phyloP scores from a whole-genome alignment of 2,888 invertebrate genomes.

The Malachius bipustulatus region DNA sequence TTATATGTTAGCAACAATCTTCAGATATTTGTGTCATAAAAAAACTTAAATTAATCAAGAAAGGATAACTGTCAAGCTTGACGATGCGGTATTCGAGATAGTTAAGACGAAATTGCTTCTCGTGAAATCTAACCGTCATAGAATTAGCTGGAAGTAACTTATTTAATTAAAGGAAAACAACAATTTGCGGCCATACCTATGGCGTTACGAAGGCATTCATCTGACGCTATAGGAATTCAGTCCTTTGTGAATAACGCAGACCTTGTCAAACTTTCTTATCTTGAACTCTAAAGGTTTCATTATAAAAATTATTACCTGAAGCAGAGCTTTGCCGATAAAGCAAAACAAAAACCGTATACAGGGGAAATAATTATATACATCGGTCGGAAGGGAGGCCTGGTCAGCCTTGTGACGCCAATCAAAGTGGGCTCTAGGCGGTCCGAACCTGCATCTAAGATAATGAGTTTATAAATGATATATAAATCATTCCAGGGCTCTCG shows the following conservation, averaged over 20 bases:
- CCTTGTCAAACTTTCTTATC: slow-evolving; percentile 23
- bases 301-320: slow-evolving; percentile 28
- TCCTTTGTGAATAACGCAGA: slow-evolving; percentile 11
- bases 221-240: slow-evolving; percentile 5
- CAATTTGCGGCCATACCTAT: too few species aligned
- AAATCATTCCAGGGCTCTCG: slow-evolving; percentile 34
- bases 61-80: too few species aligned
- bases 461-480: slow-evolving; percentile 42
- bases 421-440: slow-evolving; percentile 34
- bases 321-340: slow-evolving; percentile 21
- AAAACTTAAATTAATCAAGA: too few species aligned
- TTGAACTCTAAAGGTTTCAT: slow-evolving; percentile 22
- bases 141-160: too few species aligned
- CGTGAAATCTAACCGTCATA: too few species aligned
- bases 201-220: too few species aligned
- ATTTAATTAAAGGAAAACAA: too few species aligned
- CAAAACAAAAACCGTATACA: slow-evolving; percentile 16
- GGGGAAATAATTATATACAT: slow-evolving; percentile 32
- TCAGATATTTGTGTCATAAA: too few species aligned
- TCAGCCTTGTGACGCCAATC: slow-evolving; percentile 38
- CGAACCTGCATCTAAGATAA: slow-evolving; percentile 34
- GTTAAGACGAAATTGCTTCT: too few species aligned
- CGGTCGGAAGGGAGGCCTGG: slow-evolving; percentile 29
- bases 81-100: too few species aligned
- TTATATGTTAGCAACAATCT: too few species aligned